Base-by-base conservation (phyloP, 53 echinoderm and acorn worm genomes). In the Pentamera pediparva region DNA sequence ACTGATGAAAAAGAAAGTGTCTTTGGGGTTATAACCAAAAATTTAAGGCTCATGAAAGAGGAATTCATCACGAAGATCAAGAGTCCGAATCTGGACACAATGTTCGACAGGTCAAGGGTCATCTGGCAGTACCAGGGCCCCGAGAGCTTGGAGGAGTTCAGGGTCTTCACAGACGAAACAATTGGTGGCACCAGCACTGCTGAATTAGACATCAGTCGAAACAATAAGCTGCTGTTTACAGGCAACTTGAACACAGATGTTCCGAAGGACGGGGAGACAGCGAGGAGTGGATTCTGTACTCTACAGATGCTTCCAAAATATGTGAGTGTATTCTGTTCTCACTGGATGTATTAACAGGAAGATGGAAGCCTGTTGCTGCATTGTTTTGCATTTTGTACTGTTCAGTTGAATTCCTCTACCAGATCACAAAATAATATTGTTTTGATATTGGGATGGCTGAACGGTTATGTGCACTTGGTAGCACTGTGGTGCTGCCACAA, bases 151-250 rank as follows among this genome's bases (percentile, higher is more conserved):
- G 53, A 85, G 12, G 77, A 80, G 17, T 98, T 91, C 22, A 21
- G 55, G 31, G 78, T 98, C 50, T 64, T 80, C 4, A 88, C 87
- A 9, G 98, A 98, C 70, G 37, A 72, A 34, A 70, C 36, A 10
- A 91, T 91, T 28, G 98, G 98, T 19, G 98, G 98, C 10, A 50
- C 71, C n/a, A 98, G 98, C 63, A 89, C 81, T 39, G 98, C 89
- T 5, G 43, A 57, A 47, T 20, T 98, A 45, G 74, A 61, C 22
- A n/a, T 74, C 35, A 91, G 98, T 37, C 69, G 85, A 8, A 98
- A 98, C 56, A 92, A 92, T 57, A 91, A 91, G 56, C 62, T 91
- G 37, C 77, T 98, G 28, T 98, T 98, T 50, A 69, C 89, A 47
- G 98, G 98, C 1, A 77, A 79, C 35, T 77, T 98, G 20, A 74